Percentiles rank a stretch among this genome's conserved stretches.
phyloP scores from a whole-genome alignment of 2,113 vertebrate genomes.

The Entomyzon cyanotis region DNA sequence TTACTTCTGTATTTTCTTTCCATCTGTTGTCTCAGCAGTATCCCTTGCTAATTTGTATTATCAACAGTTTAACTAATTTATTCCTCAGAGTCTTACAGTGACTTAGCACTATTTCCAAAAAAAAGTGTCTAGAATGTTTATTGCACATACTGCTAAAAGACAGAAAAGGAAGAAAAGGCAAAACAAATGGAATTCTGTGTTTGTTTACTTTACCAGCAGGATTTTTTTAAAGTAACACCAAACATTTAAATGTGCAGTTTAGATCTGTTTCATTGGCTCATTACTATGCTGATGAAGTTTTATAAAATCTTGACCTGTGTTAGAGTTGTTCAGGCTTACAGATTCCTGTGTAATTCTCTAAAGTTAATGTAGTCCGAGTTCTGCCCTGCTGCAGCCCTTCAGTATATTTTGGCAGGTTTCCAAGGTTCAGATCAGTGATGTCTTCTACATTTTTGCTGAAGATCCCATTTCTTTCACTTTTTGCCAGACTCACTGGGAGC shows the following conservation, averaged over 20 bases:
- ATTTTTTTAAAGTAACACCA: not conserved
- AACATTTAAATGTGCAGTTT: not conserved
- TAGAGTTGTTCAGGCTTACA: not conserved
- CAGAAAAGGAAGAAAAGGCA: not conserved
- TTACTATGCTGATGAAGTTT: not conserved
- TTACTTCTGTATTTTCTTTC: slow-evolving; percentile 59
- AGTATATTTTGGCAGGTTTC: not conserved
- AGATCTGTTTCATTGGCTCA: not conserved
- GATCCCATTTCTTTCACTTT: not conserved
- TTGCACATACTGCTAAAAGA: not conserved
- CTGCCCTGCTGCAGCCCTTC: not conserved
- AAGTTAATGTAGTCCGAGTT: not conserved
- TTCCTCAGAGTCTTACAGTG: slow-evolving; percentile 44
- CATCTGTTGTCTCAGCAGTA: slow-evolving; percentile 37
- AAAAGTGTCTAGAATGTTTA: not conserved
- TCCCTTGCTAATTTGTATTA: slow-evolving; percentile 51
- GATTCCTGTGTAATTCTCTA: not conserved
- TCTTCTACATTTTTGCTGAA: not conserved
- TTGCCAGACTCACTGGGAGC: not conserved
- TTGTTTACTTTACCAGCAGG: not conserved
- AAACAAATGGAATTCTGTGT: not conserved
- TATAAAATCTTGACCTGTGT: not conserved
- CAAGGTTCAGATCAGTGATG: not conserved
- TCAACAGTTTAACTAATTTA: slow-evolving; percentile 69
- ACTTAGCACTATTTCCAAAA: slow-evolving; percentile 46